Base-by-base conservation (phyloP, 2,113 vertebrate genomes). In the Thunnus thynnus region DNA sequence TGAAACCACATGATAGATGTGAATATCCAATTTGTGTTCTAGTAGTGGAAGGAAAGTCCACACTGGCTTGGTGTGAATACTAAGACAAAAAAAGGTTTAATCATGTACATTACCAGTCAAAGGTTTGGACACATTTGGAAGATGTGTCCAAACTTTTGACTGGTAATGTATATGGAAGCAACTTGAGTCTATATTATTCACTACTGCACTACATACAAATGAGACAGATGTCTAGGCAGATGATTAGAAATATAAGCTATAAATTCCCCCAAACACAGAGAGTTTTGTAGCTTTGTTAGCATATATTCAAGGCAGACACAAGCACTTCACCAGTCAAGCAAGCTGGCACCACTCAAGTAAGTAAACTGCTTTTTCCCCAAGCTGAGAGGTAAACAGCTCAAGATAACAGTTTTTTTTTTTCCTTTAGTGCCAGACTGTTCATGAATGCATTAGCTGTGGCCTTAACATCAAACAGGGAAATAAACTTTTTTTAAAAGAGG, bases 391-490 rank as follows among this genome's bases (percentile, higher is more conserved):
- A 86, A 90, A 88, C 83, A 86, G 85, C 74, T 83, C 71, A 14
- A 85, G 81, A 88, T 90, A 88, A 78, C 73, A 72, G 3, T 17
- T 30, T 64, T 70, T 56, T 56, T 60, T 56, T 60, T 66, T 80
- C 17, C 25, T 86, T 84, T 67, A 52, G 85, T 68, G 74, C 41
- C 77, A 85, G 79, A 62, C 85, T 84, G 68, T 87, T 89, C 78
- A 79, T 85, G 80, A 90, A 91, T 86, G 77, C 86, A 91, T 87
- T 84, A 87, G 75, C 78, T 75, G 78, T 87, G 82, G 82, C 73
- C 80, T 84, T 47, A 89, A 90, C 84, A 86, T 87, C 78, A 90
- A 88, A 88, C 65, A 70, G 48, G 4, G 12, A 47, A 52, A 73
- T 65, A 86, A 77, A 27, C 7, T 4, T 51, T 63, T 82, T 76